A percentile compares a stretch with the other conserved stretches of the same genome.
Evolutionary conservation across 2,797 vertebrate species (phyloP).

Genomic region (Sarcoramphus papa): DNA sequence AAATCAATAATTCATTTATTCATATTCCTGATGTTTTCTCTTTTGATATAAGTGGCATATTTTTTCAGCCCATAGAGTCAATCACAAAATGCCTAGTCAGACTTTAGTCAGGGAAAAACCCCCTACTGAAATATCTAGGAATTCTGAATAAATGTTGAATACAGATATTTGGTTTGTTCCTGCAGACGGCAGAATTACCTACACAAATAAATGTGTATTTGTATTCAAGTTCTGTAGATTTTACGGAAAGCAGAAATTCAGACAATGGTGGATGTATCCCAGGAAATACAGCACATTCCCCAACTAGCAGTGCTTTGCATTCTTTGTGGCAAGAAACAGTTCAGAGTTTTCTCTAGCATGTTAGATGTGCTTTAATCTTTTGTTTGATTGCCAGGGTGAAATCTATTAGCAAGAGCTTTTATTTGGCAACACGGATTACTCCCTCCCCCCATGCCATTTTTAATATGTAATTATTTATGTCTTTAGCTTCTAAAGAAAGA

Average conservation of each 20-base stretch:
- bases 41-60: not conserved
- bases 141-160: not conserved
- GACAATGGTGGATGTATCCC: not conserved
- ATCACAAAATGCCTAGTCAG: not conserved
- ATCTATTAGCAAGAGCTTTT: not conserved
- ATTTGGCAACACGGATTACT: not conserved
- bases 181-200: not conserved
- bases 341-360: not conserved
- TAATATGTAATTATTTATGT: not conserved
- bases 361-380: not conserved
- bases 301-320: not conserved
- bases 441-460: fast-evolving
- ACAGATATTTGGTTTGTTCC: not conserved
- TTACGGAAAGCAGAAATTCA: not conserved
- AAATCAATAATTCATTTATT: not conserved
- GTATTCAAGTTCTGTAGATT: not conserved
- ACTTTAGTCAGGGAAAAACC: not conserved
- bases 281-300: not conserved
- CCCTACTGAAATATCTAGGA: not conserved
- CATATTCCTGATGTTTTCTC: not conserved
- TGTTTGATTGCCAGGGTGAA: not conserved
- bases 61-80: not conserved
- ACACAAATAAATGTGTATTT: not conserved
- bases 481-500: not conserved
- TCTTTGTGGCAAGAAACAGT: not conserved